These are phyloP conservation scores for Dryobota labecula DNA, from an alignment of 2,888 invertebrate species.

Conservation along the genomic window DNA sequence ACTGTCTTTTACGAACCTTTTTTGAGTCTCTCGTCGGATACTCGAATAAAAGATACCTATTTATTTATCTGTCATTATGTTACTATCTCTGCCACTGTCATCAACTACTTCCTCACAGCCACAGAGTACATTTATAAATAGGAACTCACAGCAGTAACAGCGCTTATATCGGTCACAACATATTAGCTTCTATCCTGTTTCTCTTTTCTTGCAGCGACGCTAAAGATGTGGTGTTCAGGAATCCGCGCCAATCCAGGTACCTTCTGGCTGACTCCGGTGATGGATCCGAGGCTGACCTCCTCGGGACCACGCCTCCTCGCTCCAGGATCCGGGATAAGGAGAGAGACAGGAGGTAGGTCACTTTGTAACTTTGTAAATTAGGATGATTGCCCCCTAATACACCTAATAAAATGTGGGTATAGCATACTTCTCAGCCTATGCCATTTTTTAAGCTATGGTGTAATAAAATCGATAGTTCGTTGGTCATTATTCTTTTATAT, in stretches of 20 bases:
- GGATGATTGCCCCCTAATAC: too few relatives aligned
- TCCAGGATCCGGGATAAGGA: conserved; percentile 93
- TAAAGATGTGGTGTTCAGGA: conserved; percentile 82
- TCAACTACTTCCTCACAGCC: not conserved
- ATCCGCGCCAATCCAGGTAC: conserved; percentile 74
- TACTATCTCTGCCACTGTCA: not conserved
- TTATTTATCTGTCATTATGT: not conserved
- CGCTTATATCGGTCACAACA: not conserved
- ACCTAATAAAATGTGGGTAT: not conserved
- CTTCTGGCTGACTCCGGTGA: conserved; percentile 84
- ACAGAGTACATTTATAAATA: too few relatives aligned
- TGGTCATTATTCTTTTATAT: not conserved
- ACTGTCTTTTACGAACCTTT: not conserved
- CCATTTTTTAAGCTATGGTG: not conserved
- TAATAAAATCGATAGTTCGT: not conserved
- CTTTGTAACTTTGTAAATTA: too few relatives aligned
- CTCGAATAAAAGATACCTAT: not conserved
- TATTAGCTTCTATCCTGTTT: not conserved
- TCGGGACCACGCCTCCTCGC: conserved; percentile 95
- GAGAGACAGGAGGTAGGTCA: conserved; percentile 86
- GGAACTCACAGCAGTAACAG: not conserved
- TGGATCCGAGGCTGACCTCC: conserved; percentile 91
- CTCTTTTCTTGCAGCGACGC: conserved; percentile 73
- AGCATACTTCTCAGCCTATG: not conserved
- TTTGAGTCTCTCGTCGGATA: not conserved